Conservation (phyloP, 2,797 vertebrate species). For the Diceros bicornis region DNA sequence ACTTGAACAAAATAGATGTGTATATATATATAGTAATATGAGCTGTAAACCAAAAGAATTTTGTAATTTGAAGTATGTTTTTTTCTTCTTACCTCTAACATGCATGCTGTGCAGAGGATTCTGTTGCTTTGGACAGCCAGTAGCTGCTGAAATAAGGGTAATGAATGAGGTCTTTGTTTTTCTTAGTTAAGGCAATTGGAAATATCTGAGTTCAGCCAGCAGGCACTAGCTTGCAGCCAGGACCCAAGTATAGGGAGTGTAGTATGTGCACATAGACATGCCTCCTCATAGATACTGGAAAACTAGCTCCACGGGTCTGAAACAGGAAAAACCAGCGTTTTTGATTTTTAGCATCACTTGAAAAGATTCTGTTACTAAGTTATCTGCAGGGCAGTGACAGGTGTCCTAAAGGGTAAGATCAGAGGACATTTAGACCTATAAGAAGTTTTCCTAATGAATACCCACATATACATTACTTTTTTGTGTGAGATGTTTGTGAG, state of each 20-base stretch:
- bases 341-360: neutral
- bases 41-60: slow-evolving; percentile 66
- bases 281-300: neutral
- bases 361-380: neutral
- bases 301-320: neutral
- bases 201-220: slow-evolving; percentile 65
- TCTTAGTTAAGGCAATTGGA: slow-evolving; percentile 67
- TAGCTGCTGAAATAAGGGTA: slow-evolving; percentile 78
- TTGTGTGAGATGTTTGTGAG: slow-evolving; percentile 12
- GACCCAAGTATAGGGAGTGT: slow-evolving; percentile 51
- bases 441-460: slow-evolving; percentile 37
- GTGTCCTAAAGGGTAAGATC: neutral
- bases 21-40: neutral
- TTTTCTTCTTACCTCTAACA: slow-evolving; percentile 46
- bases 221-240: slow-evolving; percentile 70
- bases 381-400: neutral
- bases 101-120: slow-evolving; percentile 39
- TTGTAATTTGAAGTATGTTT: neutral
- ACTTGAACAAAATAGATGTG: neutral
- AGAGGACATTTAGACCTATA: neutral
- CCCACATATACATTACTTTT: neutral
- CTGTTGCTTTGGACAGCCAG: slow-evolving; percentile 65
- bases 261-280: neutral
- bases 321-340: slow-evolving; percentile 51
- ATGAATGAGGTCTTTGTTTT: slow-evolving; percentile 87